Percentiles rank a stretch among this genome's conserved stretches.
These are phyloP conservation scores for Chelonus formosanus DNA, from an alignment of 2,888 invertebrate genomes.

Conservation along the genomic window DNA sequence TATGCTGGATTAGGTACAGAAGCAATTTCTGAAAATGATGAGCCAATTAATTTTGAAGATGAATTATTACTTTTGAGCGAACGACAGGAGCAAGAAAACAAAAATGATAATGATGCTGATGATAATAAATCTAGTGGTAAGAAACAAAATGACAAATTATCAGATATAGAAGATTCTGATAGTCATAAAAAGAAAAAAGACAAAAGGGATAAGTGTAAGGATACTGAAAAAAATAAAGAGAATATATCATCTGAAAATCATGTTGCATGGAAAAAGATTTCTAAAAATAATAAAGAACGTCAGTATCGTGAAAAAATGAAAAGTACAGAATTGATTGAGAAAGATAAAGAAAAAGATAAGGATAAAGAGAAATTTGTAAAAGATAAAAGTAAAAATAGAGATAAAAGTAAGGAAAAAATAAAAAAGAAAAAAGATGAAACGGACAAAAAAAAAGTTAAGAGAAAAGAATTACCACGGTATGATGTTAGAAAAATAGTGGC, in stretches of 20 bases:
- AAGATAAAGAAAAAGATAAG: conserved; percentile 56
- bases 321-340: too few relatives aligned
- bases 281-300: conserved; percentile 70
- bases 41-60: conserved; percentile 62
- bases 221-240: conserved; percentile 66
- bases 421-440: conserved; percentile 57
- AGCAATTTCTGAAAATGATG: conserved; percentile 65
- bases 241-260: conserved; percentile 66
- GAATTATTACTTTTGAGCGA: conserved; percentile 57
- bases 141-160: conserved; percentile 53
- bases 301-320: conserved; percentile 16
- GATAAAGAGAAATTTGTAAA: conserved; percentile 54
- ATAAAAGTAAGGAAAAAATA: conserved; percentile 51
- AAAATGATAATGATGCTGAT: conserved; percentile 58
- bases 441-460: conserved; percentile 69
- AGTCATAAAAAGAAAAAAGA: conserved; percentile 67
- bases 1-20: conserved; percentile 65
- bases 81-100: conserved; percentile 64
- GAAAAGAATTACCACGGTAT: conserved; percentile 84
- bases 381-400: conserved; percentile 44
- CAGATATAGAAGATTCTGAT: conserved; percentile 47
- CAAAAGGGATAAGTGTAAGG: conserved; percentile 67
- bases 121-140: conserved; percentile 42
- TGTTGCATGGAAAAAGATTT: conserved; percentile 80
- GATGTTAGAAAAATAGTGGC: conserved; percentile 82